Evolutionary conservation across 2,797 vertebrate species (phyloP).

Genomic region (Sebastes oblongus): DNA sequence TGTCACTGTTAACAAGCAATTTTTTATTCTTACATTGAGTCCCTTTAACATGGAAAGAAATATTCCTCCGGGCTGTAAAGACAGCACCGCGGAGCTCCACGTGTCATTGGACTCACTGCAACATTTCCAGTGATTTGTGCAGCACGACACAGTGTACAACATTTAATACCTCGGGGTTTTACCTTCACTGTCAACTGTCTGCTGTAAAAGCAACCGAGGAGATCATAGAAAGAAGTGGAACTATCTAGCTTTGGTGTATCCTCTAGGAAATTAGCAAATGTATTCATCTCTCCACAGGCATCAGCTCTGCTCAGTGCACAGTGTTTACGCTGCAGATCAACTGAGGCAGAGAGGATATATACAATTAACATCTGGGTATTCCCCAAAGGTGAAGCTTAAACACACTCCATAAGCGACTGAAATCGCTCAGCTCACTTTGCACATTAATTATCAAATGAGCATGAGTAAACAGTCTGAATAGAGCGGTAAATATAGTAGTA

Average conservation of each 20-base stretch:
- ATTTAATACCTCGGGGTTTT: neutral
- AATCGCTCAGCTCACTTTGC: neutral
- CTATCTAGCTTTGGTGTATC: neutral
- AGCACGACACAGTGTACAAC: neutral
- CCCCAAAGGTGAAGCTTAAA: slow-evolving; percentile 39
- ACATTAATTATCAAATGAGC: slow-evolving; percentile 26
- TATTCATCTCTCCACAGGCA: neutral
- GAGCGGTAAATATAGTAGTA: neutral
- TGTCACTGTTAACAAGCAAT: too few species aligned
- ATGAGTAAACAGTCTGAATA: slow-evolving; percentile 22
- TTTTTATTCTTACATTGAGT: too few species aligned
- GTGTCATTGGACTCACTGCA: neutral
- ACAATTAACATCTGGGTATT: slow-evolving; percentile 39
- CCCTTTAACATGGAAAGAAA: neutral
- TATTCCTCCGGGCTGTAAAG: neutral
- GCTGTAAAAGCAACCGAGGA: neutral
- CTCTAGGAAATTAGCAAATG: neutral
- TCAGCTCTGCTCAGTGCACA: neutral
- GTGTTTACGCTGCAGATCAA: slow-evolving; percentile 6
- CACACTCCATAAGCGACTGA: slow-evolving; percentile 4
- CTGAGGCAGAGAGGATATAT: slow-evolving; percentile 7
- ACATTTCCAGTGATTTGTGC: neutral
- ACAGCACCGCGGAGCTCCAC: neutral
- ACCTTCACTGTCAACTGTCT: neutral
- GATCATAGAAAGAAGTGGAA: neutral